Base-by-base conservation (phyloP, 53 echinoderm and acorn worm genomes). In the Pentamera pediparva region DNA sequence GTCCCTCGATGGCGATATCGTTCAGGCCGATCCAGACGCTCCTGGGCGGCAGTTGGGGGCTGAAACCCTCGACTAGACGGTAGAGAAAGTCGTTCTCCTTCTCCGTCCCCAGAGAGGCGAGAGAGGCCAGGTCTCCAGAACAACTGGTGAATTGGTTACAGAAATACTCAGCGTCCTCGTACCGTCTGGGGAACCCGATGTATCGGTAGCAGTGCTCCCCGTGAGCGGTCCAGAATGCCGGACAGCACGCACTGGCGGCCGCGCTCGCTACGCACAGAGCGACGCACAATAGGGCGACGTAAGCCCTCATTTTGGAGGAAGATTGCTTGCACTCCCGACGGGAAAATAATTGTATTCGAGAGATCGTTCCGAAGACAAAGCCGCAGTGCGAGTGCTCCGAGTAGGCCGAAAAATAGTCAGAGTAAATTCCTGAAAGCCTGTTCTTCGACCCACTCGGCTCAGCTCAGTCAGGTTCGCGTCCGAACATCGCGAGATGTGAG, bases 71-170 rank as follows among this genome's bases (percentile, higher is more conserved):
- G 48, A 78, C 32, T 31, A 37, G 48, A 22, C 69, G 67, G 6
- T 39, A 69, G 17, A 79, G 19, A 15, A 79, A 79, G 4, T 36
- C 69, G 33, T 79, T 69, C 35, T 79, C 38, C 33, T 36, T 56
- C 22, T 37, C 69, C 12, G 54, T 56, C 12, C 20, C 69, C 18
- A 29, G 21, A 17, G 57, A 67, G 17, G 79, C 69, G 28, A 79
- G 32, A 57, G 67, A 70, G 30, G 79, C 69, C 11, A 79, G 50
- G n/a, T 67, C 63, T 29, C 70, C 71, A 5, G 76, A 50, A 48
- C 80, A 75, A 31, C 76, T 86, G 27, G 75, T 75, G 62, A 86
- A 81, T 61, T 81, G 70, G 28, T 54, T 52, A 56, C 86, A 86
- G 37, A 75, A 75, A 35, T 61, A 65, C 60, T 85, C 85, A 32